phyloP scores from a whole-genome alignment of 1,140 invertebrate species.

The Musca vetustissima region DNA sequence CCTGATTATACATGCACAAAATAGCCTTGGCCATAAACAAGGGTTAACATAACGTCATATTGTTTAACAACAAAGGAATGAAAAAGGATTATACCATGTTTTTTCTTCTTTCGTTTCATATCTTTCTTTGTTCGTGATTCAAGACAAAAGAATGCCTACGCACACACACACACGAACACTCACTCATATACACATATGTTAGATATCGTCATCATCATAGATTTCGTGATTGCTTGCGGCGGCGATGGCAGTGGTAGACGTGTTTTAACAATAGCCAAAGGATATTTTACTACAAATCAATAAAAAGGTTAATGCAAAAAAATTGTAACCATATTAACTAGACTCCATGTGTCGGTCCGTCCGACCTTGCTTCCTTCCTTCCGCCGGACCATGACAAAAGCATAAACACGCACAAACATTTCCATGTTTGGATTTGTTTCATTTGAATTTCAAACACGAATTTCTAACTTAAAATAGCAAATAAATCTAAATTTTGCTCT shows the following conservation, averaged over 20 bases:
- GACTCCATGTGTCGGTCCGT: background rate
- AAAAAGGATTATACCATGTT: constrained; percentile 2
- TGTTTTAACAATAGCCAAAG: constrained; percentile 16
- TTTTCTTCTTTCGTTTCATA: too few relatives aligned
- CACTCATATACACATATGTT: background rate
- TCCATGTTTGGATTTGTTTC: background rate
- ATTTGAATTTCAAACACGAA: constrained; percentile 13
- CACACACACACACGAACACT: background rate
- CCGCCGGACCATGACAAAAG: background rate
- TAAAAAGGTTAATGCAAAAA: constrained; percentile 1
- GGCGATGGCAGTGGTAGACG: background rate
- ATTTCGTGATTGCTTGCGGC: background rate
- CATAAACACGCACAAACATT: background rate
- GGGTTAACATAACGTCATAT: constrained; percentile 8
- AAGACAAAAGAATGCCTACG: too few relatives aligned
- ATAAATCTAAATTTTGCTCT: too few relatives aligned
- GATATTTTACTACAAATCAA: constrained; percentile 9
- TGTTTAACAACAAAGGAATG: constrained; percentile 9
- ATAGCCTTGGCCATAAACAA: background rate
- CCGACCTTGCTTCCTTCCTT: too few relatives aligned
- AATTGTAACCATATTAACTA: constrained; percentile 10
- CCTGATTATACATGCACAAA: too few relatives aligned
- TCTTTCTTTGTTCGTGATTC: too few relatives aligned
- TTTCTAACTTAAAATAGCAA: background rate
- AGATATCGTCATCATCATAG: background rate